Percentiles rank a stretch among this genome's conserved stretches.
phyloP scores from a whole-genome alignment of 1,140 invertebrate species.

The Euwallacea similis region DNA sequence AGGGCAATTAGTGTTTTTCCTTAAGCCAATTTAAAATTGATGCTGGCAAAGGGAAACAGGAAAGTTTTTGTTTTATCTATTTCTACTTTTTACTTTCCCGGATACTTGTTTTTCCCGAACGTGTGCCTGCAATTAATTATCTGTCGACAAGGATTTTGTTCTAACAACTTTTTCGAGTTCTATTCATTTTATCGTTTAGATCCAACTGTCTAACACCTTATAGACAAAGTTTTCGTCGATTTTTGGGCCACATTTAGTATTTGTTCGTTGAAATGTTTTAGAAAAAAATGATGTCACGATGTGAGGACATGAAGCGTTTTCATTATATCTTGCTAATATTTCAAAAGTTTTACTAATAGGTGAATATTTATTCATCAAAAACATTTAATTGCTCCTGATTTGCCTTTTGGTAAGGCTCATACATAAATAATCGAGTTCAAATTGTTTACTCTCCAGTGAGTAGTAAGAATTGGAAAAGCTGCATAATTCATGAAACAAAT shows the following conservation, averaged over 20 bases:
- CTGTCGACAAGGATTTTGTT: conserved; percentile 44
- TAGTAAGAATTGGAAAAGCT: too few relatives aligned
- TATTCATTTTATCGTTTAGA: conserved; percentile 44
- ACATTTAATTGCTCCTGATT: background rate
- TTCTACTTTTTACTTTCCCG: conserved; percentile 39
- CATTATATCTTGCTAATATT: too few relatives aligned
- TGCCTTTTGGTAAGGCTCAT: too few relatives aligned
- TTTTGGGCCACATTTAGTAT: background rate
- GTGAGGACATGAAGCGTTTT: too few relatives aligned
- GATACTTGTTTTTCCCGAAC: conserved; percentile 38
- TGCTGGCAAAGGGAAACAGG: conserved; percentile 35
- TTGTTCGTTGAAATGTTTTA: background rate
- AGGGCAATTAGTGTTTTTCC: conserved; percentile 31
- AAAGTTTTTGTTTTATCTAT: conserved; percentile 43
- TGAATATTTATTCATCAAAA: background rate
- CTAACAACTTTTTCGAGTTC: conserved; percentile 42
- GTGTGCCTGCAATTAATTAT: conserved; percentile 45
- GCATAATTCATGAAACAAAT: too few relatives aligned
- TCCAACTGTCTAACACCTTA: conserved; percentile 42
- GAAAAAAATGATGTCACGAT: too few relatives aligned
- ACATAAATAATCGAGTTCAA: too few relatives aligned
- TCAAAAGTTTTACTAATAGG: background rate
- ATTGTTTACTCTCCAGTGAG: too few relatives aligned
- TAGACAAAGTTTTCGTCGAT: conserved; percentile 28
- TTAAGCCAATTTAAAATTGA: conserved; percentile 41